These are phyloP conservation scores for Coregonus suidteri DNA, from an alignment of 2,797 vertebrate species.

Conservation along the genomic window DNA sequence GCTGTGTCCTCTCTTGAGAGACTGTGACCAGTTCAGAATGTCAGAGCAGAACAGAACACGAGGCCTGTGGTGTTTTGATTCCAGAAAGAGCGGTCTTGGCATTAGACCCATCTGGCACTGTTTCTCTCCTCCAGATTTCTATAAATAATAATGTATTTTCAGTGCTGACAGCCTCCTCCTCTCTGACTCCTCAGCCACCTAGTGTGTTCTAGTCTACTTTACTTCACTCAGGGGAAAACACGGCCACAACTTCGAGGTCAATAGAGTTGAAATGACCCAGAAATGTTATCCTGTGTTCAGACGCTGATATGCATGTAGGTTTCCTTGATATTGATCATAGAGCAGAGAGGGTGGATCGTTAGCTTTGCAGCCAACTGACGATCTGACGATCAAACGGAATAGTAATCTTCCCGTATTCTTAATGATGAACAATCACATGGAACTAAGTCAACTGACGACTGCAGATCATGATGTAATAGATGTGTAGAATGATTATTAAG, in stretches of 20 bases:
- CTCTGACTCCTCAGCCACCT: conserved; percentile 8
- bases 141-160: conserved; percentile 52
- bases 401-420: neutral
- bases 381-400: neutral
- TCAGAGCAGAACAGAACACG: conserved; percentile 37
- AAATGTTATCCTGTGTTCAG: neutral
- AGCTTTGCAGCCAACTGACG: neutral
- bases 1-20: conserved; percentile 8
- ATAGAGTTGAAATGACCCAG: neutral
- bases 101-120: conserved; percentile 4
- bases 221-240: neutral
- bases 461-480: neutral
- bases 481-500: neutral
- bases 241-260: neutral
- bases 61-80: conserved; percentile 44
- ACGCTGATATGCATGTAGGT: neutral
- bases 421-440: neutral
- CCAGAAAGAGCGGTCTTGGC: conserved; percentile 34
- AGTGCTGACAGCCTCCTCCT: conserved; percentile 12
- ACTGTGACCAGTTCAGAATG: conserved; percentile 67
- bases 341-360: neutral
- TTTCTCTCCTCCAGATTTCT: conserved; percentile 26
- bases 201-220: neutral
- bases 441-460: neutral
- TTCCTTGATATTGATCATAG: neutral